Percentiles rank a stretch among this genome's conserved stretches.
phyloP scores from a whole-genome alignment of 2,888 invertebrate species.

The Tribolium freemani region DNA sequence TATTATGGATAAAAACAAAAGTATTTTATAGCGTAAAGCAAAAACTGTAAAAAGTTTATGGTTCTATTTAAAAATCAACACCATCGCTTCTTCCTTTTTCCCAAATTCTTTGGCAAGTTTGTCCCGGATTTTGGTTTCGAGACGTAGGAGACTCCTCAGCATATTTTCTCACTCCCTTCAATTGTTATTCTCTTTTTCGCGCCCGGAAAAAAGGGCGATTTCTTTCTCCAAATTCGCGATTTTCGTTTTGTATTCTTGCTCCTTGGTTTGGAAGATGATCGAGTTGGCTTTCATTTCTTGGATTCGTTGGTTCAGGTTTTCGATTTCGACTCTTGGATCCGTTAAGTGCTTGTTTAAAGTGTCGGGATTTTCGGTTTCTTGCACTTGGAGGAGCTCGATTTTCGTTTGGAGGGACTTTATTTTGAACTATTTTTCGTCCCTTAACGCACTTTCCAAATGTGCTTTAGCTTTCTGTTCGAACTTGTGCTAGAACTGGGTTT shows the following conservation, averaged over 20 bases:
- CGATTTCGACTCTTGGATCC: constrained; percentile 53
- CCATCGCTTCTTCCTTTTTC: constrained; percentile 53
- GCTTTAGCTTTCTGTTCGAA: constrained; percentile 94
- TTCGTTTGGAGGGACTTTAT: constrained; percentile 89
- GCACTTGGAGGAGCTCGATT: constrained; percentile 71
- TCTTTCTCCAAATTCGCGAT: constrained; percentile 62
- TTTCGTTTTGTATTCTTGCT: constrained; percentile 61
- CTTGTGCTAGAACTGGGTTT: no score
- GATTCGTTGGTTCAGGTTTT: constrained; percentile 48
- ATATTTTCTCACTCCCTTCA: constrained; percentile 66
- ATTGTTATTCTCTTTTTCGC: constrained; percentile 64
- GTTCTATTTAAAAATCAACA: no score
- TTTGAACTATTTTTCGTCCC: constrained; percentile 87
- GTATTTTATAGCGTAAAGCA: no score
- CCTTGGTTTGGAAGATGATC: constrained; percentile 67
- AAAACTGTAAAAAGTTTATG: no score
- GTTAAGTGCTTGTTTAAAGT: constrained; percentile 62
- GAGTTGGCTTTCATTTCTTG: constrained; percentile 65
- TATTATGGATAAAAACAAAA: no score
- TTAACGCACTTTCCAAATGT: constrained; percentile 76
- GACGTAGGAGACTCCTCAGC: constrained; percentile 58
- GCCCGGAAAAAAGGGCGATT: constrained; percentile 55
- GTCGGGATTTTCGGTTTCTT: constrained; percentile 54
- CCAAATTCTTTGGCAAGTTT: constrained; percentile 55
- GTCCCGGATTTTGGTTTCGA: constrained; percentile 61